Percentiles rank a stretch among this genome's conserved stretches.
Evolutionary conservation across 1,140 invertebrate species (phyloP).

Genomic region (Drosophila asahinai): DNA sequence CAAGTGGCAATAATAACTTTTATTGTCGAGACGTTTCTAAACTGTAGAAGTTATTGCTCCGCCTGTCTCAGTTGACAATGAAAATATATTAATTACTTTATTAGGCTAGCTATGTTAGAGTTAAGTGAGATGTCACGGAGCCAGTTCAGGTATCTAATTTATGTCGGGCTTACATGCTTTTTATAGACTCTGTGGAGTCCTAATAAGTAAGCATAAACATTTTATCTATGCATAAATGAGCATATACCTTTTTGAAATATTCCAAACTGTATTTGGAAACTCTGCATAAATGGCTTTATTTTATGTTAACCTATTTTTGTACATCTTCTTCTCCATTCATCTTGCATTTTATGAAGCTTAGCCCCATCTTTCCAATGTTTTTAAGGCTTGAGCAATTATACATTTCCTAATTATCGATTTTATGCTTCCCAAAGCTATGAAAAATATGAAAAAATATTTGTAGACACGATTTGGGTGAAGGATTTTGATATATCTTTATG

Average conservation of each 20-base stretch:
- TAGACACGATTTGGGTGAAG: neutral
- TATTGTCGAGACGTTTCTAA: conserved; percentile 14
- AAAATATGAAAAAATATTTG: no score
- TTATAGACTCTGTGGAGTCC: neutral
- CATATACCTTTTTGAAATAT: neutral
- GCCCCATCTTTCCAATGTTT: neutral
- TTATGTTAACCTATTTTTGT: neutral
- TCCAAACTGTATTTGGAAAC: conserved; percentile 4
- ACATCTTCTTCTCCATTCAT: neutral
- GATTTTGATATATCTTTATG: neutral
- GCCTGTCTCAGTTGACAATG: conserved; percentile 12
- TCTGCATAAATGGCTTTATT: neutral
- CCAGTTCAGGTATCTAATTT: neutral
- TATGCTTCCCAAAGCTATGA: no score
- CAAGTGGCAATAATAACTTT: conserved; percentile 15
- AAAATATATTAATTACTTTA: conserved; percentile 26
- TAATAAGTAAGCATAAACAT: conserved; percentile 2
- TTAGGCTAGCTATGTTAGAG: neutral
- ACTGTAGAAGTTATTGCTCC: conserved; percentile 15
- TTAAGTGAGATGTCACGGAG: conserved; percentile 11
- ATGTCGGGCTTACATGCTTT: neutral
- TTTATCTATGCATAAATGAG: conserved; percentile 7
- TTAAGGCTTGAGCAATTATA: neutral
- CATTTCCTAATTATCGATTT: neutral
- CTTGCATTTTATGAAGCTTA: conserved; percentile 1